These are phyloP conservation scores for Oreonectes daqikongensis DNA, from an alignment of 2,797 vertebrate species.

Conservation along the genomic window DNA sequence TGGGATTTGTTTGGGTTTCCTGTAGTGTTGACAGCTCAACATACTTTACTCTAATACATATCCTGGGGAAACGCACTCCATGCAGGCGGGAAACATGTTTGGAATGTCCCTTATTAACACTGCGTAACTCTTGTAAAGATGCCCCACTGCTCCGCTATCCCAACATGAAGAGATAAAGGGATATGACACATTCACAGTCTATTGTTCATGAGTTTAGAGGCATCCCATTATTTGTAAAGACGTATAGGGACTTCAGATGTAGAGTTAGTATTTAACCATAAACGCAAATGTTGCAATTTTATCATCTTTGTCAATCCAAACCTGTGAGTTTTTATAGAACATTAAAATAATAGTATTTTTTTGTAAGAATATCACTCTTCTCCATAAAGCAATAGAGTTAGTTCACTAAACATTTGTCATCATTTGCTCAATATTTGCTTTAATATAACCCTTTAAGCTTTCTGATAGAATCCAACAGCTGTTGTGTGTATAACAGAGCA, in stretches of 20 bases:
- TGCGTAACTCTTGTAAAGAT: slow-evolving; percentile 46
- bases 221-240: background rate
- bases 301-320: too few species aligned
- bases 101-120: slow-evolving; percentile 64
- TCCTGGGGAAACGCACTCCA: slow-evolving; percentile 43
- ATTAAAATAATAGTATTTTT: too few species aligned
- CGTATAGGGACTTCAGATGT: too few species aligned
- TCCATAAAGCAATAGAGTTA: too few species aligned
- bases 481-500: background rate
- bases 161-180: slow-evolving; percentile 1
- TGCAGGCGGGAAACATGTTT: slow-evolving; percentile 60
- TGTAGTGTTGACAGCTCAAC: slow-evolving; percentile 57
- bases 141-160: background rate
- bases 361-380: too few species aligned
- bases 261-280: too few species aligned
- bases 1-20: slow-evolving; percentile 18
- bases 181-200: slow-evolving; percentile 22
- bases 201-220: background rate
- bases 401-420: too few species aligned
- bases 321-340: too few species aligned
- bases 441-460: too few species aligned
- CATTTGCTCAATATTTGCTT: too few species aligned
- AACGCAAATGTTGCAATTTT: too few species aligned
- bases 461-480: background rate
- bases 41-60: slow-evolving; percentile 49